A percentile compares a stretch with the other conserved stretches of the same genome.
Conservation (phyloP, 2,888 invertebrate species). For the Heterodera filipjevi region DNA sequence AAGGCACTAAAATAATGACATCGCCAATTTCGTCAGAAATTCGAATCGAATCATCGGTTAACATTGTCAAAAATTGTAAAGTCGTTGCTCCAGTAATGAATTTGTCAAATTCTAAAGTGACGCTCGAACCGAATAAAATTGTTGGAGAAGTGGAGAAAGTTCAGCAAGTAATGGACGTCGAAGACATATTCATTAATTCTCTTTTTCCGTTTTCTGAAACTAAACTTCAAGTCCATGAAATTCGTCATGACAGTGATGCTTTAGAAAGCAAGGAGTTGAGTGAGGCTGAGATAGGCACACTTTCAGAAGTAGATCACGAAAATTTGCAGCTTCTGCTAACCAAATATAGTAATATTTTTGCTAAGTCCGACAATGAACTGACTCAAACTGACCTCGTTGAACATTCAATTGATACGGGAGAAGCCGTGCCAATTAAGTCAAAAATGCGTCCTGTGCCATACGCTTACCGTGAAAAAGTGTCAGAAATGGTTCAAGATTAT, state of each 20-base stretch:
- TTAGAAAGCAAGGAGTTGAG: background rate
- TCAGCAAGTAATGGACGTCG: background rate
- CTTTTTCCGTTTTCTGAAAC: background rate
- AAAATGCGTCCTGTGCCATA: conserved; percentile 27
- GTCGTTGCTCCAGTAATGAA: background rate
- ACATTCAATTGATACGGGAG: conserved; percentile 28
- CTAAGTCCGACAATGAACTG: conserved; percentile 28
- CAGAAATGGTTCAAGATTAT: conserved; percentile 34
- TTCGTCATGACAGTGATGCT: background rate
- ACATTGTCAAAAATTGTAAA: background rate
- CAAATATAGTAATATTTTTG: conserved; percentile 23
- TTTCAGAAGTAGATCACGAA: background rate
- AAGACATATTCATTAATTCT: background rate
- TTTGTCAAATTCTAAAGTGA: background rate
- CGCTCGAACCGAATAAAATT: background rate
- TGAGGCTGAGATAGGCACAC: background rate
- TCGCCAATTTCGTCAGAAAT: background rate
- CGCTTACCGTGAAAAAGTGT: conserved; percentile 25
- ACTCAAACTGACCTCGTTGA: conserved; percentile 24
- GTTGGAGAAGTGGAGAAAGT: background rate
- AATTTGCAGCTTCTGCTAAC: background rate
- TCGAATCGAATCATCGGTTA: background rate
- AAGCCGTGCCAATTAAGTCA: conserved; percentile 5
- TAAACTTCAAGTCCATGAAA: background rate
- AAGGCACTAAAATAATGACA: background rate